phyloP scores from a whole-genome alignment of 2,797 vertebrate genomes.

The Esox lucius region DNA sequence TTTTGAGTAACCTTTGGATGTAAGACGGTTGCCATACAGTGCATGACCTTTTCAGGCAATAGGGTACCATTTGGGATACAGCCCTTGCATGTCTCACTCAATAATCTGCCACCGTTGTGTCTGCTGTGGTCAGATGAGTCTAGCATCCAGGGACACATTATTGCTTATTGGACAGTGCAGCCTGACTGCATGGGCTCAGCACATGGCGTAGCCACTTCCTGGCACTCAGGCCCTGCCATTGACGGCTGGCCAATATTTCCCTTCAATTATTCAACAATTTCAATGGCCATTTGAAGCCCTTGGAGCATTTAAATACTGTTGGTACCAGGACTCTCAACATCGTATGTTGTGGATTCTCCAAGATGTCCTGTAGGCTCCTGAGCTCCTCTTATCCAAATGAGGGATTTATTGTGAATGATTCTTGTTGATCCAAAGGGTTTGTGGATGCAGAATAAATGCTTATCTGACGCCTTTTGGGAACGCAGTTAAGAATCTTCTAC shows the following conservation, averaged over 20 bases:
- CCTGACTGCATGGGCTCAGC: constrained; percentile 78
- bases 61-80: constrained; percentile 9
- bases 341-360: constrained; percentile 46
- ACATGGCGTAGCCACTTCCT: constrained; percentile 76
- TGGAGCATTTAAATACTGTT: constrained; percentile 1
- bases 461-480: not conserved
- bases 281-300: constrained; percentile 64
- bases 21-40: too few species aligned
- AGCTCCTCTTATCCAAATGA: constrained; percentile 37
- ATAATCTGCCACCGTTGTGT: constrained; percentile 80
- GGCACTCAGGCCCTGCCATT: constrained; percentile 71
- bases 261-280: constrained; percentile 80
- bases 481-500: not conserved
- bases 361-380: constrained; percentile 55
- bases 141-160: constrained; percentile 79
- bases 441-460: not conserved
- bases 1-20: too few species aligned
- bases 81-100: constrained; percentile 69
- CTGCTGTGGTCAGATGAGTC: constrained; percentile 80
- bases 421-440: not conserved
- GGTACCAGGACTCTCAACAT: constrained; percentile 43
- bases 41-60: too few species aligned
- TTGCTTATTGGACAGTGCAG: constrained; percentile 81
- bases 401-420: constrained; percentile 28
- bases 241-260: constrained; percentile 75